Base-by-base conservation (phyloP, 2,888 invertebrate genomes). In the Matsumyia berberina region DNA sequence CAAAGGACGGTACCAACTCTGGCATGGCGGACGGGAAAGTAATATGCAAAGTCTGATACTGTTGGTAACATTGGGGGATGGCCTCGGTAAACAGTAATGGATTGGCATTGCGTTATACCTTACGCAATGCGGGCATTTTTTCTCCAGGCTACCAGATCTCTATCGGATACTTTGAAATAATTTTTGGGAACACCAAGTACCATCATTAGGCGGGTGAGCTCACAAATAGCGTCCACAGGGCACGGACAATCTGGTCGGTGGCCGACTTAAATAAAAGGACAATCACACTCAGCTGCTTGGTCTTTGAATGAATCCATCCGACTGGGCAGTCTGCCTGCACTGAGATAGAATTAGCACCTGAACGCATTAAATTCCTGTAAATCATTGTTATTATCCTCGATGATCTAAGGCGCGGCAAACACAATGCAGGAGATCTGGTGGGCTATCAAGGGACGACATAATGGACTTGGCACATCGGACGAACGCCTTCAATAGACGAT, bases 321-420 rank as follows among this genome's bases (percentile, higher is more conserved):
- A 64, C 55, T 11, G 39, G 11, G 17, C 53, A 57, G 51, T 73
- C 58, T 64, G 55, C 31, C 42, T n/a, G 44, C 42, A 42, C 51
- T 73, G 67, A 24, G 79, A 88, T 87, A 88, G 89, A 89, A 89
- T 90, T 90, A 90, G 89, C 90, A 90, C 90, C 89, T 89, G 89
- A 89, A 88, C 88, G 88, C 87, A 88, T 89, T 88, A 88, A 90
- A 89, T 89, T 90, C 88, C 87, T 89, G 89, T 88, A 89, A 89
- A 90, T 89, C 88, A 89, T 90, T 88, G 87, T 58, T 42, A 83
- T 86, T 76, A 88, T 44, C 15, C 19, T 17, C 58, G 37, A 62
- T 44, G 74, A 81, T 69, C 77, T 12, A 44, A 49, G 44, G 64
- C 51, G n/a, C 33, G 87, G 86, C 53, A 35, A 42, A 44, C 24